Base-by-base conservation (phyloP, 1,140 invertebrate genomes). In the Meteorus sp. region DNA sequence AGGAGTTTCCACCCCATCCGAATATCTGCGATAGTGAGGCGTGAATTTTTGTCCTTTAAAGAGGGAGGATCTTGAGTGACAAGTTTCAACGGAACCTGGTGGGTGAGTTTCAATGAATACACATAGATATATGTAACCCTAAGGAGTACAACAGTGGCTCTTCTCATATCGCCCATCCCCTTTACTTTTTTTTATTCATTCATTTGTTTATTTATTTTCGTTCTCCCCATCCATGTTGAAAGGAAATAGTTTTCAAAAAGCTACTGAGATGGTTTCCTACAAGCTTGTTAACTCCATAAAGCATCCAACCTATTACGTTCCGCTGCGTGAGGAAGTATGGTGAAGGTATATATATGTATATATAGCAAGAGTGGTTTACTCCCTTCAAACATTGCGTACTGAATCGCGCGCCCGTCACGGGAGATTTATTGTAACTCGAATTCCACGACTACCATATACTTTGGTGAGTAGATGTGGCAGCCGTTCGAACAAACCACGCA, bases 371-470 rank as follows among this genome's bases (percentile, higher is more conserved):
- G 52, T 25, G 31, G 25, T 48, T 59, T 60, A 50, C 39, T 57
- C n/a, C 58, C 55, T 41, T 45, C 55, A 29, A 50, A 33, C 51
- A 39, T 27, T 44, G 47, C 37, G 44, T 58, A 67, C 68, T 71
- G 73, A 72, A 78, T 75, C 74, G 73, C 76, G 67, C 45, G 45
- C 68, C 68, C 69, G 74, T 79, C 77, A 79, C 73, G 76, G 68
- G 69, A 78, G 77, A 79, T 79, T 79, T 79, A 79, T 78, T 75
- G 75, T 68, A 79, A 79, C 77, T 79, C 77, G 77, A 79, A 79
- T 75, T 75, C 70, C 71, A 72, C 75, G 73, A 78, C 76, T 79
- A 73, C 72, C 77, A 78, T n/a, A n/a, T n/a, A n/a, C n/a, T n/a
- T 74, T 75, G 58, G 50, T 56, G 53, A 56, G 45, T 29, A 56